Base-by-base conservation (phyloP, 1,140 invertebrate genomes). In the Macrobrachium rosenbergii region DNA sequence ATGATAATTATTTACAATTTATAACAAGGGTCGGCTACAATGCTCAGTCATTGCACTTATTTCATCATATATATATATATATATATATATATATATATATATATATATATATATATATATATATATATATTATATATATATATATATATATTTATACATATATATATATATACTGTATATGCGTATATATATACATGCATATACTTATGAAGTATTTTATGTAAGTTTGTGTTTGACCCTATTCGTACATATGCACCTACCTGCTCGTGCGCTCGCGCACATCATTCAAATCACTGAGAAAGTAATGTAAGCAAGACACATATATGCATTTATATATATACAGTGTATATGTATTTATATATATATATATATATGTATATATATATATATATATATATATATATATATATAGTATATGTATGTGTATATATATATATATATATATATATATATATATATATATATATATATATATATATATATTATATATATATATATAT, bases 51-150 rank as follows among this genome's bases (percentile, higher is more conserved):
- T 37, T 1, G 28, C 3, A 37, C 28, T 3, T 67, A 5, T 19
- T 21, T 67, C n/a, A 21, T 10, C 37, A 23, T 23, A 72, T 23
- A 72, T 72, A 69, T 37, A 69, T 21, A 69, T 67, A 23, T 11
- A 67, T 67, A 67, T 21, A 69, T 8, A 69, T 21, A 69, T 21
- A 69, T 21, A 69, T 21, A 72, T 72, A 72, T 72, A 72, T 28
- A 72, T 72, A 72, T 72, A 72, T 37, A 72, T 28, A 37, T 28
- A 72, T 72, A 37, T 37, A 37, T 72, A 23, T 72, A 28, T 23
- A 28, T 72, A 28, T 72, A 28, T 72, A 28, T 72, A 64, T 28
- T 72, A 28, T 72, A 28, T 72, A 10, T 72, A 28, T 72, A 28
- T 72, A 10, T 72, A 28, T 72, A 10, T 72, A 28, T 72, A 17